These are phyloP conservation scores for Myotis findleyi DNA, from an alignment of 2,797 vertebrate species.

Conservation along the genomic window DNA sequence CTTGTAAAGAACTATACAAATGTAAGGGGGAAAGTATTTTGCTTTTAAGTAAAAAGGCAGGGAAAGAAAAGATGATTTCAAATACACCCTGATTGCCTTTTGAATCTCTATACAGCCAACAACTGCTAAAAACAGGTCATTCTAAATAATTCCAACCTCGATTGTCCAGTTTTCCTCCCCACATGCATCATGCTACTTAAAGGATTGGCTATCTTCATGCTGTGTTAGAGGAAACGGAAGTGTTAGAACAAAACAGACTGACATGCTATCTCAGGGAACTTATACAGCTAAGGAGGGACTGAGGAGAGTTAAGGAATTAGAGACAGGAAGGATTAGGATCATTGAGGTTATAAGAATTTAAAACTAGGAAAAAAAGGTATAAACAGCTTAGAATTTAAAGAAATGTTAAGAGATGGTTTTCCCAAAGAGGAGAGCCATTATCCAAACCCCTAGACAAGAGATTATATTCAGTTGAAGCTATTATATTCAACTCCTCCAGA, in stretches of 20 bases:
- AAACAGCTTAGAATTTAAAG: conserved; percentile 86
- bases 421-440: conserved; percentile 52
- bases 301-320: conserved; percentile 68
- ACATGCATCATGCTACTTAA: conserved; percentile 81
- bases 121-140: not conserved
- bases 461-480: not conserved
- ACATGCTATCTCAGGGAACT: conserved; percentile 87
- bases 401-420: conserved; percentile 53
- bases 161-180: conserved; percentile 17
- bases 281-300: conserved; percentile 78
- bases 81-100: conserved; percentile 23
- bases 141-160: not conserved
- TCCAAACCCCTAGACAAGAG: not conserved
- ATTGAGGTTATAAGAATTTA: conserved; percentile 67
- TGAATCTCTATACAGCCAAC: not conserved
- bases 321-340: conserved; percentile 79
- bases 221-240: conserved; percentile 83
- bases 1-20: conserved; percentile 26
- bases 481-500: conserved; percentile 40
- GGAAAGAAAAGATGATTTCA: not conserved
- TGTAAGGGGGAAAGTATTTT: not conserved
- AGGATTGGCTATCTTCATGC: conserved; percentile 85
- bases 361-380: conserved; percentile 53
- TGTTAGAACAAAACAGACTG: conserved; percentile 82
- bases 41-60: conserved; percentile 48